Evolutionary conservation across 2,113 vertebrate species (phyloP).

Genomic region (Leuciscus idus): DNA sequence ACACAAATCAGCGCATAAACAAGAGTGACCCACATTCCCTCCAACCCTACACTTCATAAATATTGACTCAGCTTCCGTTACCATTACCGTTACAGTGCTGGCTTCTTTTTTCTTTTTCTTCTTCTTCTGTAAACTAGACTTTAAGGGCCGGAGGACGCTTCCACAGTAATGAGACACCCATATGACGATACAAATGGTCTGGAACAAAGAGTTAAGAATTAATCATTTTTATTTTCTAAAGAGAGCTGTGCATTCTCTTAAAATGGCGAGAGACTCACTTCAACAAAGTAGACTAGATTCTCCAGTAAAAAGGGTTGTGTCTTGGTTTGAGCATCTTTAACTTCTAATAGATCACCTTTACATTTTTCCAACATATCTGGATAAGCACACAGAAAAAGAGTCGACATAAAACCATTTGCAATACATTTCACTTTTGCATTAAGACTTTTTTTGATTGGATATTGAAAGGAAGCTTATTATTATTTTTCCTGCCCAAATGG

Average conservation of each 20-base stretch:
- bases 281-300: constrained; percentile 94
- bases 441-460: not conserved
- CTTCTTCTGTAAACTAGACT: constrained; percentile 95
- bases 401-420: not conserved
- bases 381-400: not conserved
- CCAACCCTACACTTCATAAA: not conserved
- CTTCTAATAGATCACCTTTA: constrained; percentile 91
- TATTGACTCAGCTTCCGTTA: not conserved
- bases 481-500: not conserved
- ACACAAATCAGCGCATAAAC: not conserved
- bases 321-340: constrained; percentile 84
- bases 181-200: constrained; percentile 87
- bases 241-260: not conserved
- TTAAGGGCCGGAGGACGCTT: constrained; percentile 88
- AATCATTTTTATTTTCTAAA: not conserved
- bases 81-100: constrained; percentile 79
- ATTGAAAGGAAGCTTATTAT: not conserved
- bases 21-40: not conserved
- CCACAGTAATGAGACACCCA: constrained; percentile 92
- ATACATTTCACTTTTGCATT: not conserved
- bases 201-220: not conserved
- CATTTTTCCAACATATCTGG: constrained; percentile 90
- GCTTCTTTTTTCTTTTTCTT: constrained; percentile 99
- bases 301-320: constrained; percentile 86
- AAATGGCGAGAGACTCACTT: constrained; percentile 76